Conservation (phyloP, 2,797 vertebrate species). For the Macropus fuliginosus region DNA sequence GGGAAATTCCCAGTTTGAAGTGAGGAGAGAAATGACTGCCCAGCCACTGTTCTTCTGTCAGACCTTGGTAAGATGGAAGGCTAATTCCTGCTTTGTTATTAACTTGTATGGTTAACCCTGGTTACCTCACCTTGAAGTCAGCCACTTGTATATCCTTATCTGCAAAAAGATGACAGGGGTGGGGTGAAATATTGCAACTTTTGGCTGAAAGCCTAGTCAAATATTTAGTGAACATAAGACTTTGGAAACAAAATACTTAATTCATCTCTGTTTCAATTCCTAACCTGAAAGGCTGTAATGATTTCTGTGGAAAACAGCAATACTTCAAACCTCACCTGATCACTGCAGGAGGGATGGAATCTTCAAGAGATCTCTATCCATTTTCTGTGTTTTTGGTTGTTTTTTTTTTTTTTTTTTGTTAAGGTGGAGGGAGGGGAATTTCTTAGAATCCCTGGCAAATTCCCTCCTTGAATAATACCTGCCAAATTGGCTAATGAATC, state of each 20-base stretch:
- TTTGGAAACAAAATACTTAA: background rate
- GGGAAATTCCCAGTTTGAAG: background rate
- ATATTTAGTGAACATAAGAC: background rate
- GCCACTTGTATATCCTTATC: background rate
- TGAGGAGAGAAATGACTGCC: background rate
- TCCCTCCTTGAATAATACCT: background rate
- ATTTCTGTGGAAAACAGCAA: background rate
- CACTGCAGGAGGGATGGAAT: background rate
- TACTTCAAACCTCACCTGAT: background rate
- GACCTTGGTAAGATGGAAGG: background rate
- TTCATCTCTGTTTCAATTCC: background rate
- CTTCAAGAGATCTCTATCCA: background rate
- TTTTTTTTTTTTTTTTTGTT: background rate
- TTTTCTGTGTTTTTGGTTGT: background rate
- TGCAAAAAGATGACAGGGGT: background rate
- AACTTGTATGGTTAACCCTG: background rate
- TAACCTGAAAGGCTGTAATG: background rate
- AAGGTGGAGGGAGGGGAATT: background rate
- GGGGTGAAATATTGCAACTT: background rate
- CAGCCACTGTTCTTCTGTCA: background rate
- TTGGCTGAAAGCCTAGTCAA: background rate
- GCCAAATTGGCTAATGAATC: background rate
- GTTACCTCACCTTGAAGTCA: background rate
- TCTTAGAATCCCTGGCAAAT: background rate
- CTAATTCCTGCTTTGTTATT: background rate